Conservation (phyloP, 2,797 vertebrate genomes). For the Anas bernieri region DNA sequence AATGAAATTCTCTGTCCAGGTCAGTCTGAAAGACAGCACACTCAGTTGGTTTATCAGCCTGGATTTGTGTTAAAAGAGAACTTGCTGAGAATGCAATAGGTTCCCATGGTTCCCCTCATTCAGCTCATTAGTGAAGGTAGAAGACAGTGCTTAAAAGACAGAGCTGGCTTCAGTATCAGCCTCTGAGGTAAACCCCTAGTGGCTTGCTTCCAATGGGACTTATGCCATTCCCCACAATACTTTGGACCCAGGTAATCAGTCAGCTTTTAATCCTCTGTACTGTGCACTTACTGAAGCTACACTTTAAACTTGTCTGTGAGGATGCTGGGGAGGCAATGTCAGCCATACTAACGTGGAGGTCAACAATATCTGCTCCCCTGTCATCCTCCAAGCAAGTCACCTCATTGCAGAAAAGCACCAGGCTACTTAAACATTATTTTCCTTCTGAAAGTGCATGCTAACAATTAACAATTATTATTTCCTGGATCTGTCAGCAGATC, state of each 20-base stretch:
- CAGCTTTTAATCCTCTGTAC: not conserved
- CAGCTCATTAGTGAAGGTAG: not conserved
- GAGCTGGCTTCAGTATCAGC: not conserved
- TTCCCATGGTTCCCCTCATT: not conserved
- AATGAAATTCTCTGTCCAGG: not conserved
- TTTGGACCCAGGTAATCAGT: not conserved
- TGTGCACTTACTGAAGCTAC: not conserved
- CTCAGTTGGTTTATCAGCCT: not conserved
- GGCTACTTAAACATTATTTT: not conserved
- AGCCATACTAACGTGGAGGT: not conserved
- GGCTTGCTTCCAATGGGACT: not conserved
- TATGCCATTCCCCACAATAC: not conserved
- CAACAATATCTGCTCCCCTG: not conserved
- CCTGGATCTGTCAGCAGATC: not conserved
- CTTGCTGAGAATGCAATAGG: not conserved
- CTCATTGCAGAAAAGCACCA: not conserved
- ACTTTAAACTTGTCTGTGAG: not conserved
- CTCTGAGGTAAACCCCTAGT: not conserved
- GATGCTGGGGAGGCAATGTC: not conserved
- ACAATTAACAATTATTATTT: not conserved
- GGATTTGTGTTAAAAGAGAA: not conserved
- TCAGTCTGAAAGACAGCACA: not conserved
- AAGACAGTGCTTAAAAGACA: not conserved
- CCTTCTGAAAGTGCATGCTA: not conserved
- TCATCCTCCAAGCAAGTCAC: not conserved